Evolutionary conservation across 2,113 vertebrate species (phyloP), one percentile per base, ranked within the genome.

Genomic region (Ibidorhyncha struthersii): DNA sequence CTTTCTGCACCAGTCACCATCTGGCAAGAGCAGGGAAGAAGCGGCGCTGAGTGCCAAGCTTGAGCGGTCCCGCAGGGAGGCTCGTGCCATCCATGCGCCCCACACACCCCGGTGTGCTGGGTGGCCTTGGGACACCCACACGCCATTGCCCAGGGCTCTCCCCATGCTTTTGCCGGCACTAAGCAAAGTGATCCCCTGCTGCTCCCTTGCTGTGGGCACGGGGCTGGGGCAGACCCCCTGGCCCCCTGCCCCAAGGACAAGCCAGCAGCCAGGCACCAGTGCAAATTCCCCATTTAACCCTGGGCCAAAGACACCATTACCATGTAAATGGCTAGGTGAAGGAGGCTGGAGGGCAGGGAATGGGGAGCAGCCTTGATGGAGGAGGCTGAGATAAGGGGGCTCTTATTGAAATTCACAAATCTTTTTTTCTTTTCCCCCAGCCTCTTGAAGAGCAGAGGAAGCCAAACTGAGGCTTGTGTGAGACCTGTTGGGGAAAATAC

Each of bases 1-100:
- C 96, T 96, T 96, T 97, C 96, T 96, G 93, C 96, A 97, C 96
- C 96, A 96, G 96, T 89, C 96, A 83, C 96, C 96, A 97, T 97
- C 96, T 97, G 96, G 96, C 96, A 92, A 53, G 85, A 90, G 82
- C 92, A 19, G 36, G 82, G 77, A 88, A 93, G 96, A 45, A 86
- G 90, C 81, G 2, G 63, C 0, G 10, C 70, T 45, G 66, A 3
- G 82, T 18, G 95, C 93, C 95, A 95, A 91, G 93, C 93, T 82
- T 5, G 21, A n/a, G 87, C 15, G 2, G 40, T 76, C 70, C 82
- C 1, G 1, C 6, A 1, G 16, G 87, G 78, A 85, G 40, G 11
- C 66, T 49, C 6, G 1, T 94, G 94, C 81, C 9, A 0, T 18
- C 86, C 70, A 2, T 4, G 4, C 2, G 0, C 21, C 78, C 50